Evolutionary conservation across 2,113 vertebrate species (phyloP), one percentile per base, ranked within the genome.

Genomic region (Asarcornis scutulata): DNA sequence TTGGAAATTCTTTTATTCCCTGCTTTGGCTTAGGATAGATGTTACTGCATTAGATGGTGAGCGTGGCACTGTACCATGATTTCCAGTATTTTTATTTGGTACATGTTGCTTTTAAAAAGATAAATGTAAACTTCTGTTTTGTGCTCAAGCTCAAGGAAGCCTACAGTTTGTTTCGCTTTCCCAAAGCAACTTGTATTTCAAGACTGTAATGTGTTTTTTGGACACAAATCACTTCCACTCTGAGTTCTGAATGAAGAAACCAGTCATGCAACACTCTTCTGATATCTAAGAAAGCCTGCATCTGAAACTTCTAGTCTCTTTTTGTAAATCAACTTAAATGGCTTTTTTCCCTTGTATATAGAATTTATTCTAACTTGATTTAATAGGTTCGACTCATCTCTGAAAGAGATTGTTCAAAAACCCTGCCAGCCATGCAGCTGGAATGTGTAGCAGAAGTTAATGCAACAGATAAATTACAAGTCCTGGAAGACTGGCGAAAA

Each of bases 351-450:
- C 56, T 40, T 46, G 17, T n/a, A 18, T 36, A 25, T 44, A 34
- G 29, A 67, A 52, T 40, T 96, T 59, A 62, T 10, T 66, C 11
- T 89, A 52, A 63, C 53, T 46, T 86, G 20, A 18, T 81, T 56
- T 25, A 7, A 13, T 92, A 99, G 99, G 98, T 99, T 85, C 96
- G 98, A 26, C 93, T 99, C 83, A 74, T 99, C 91, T 98, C 97
- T 40, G 98, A 98, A 78, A 95, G 86, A 44, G 87, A 97, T 26
- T 98, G 98, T 86, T 96, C 98, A 4, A 94, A 98, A 69, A 88
- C 93, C 3, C 93, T 98, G 15, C 97, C 97, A 36, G 97, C 96
- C n/a, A 52, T 98, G 94, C 98, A 96, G 87, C 97, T 97, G 87
- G 98, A 96, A 75, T 99, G 98, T 82, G 9, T 91, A 62, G 95